Conservation (phyloP, 2,113 vertebrate genomes). For the Ameiurus melas region DNA sequence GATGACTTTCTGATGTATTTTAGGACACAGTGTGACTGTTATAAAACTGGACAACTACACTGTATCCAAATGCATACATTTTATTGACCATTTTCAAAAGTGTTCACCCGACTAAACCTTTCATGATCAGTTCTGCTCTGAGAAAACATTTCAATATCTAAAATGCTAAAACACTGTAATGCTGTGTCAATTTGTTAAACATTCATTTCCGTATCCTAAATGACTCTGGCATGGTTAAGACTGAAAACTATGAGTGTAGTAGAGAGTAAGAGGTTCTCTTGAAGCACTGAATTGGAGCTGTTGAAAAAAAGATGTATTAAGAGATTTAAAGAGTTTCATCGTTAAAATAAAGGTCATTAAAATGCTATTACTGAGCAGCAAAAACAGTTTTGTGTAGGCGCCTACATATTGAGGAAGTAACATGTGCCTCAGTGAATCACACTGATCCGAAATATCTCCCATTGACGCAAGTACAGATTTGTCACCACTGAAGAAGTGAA, state of each 20-base stretch:
- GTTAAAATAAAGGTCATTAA: neutral
- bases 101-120: neutral
- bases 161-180: neutral
- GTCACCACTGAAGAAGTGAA: constrained; percentile 17
- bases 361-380: neutral
- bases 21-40: neutral
- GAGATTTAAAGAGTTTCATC: neutral
- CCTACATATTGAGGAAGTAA: neutral
- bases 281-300: neutral
- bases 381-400: neutral
- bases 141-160: neutral
- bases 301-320: neutral
- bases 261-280: neutral
- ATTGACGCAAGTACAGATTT: constrained; percentile 24
- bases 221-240: neutral
- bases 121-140: neutral
- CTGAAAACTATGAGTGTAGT: neutral
- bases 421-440: constrained; percentile 37
- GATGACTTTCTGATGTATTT: neutral
- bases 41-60: neutral
- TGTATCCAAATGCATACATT: neutral
- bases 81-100: neutral
- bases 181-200: neutral
- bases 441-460: constrained; percentile 17
- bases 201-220: neutral